These are phyloP conservation scores for Rallus crepitans DNA, from an alignment of 2,797 vertebrate species.

Conservation along the genomic window DNA sequence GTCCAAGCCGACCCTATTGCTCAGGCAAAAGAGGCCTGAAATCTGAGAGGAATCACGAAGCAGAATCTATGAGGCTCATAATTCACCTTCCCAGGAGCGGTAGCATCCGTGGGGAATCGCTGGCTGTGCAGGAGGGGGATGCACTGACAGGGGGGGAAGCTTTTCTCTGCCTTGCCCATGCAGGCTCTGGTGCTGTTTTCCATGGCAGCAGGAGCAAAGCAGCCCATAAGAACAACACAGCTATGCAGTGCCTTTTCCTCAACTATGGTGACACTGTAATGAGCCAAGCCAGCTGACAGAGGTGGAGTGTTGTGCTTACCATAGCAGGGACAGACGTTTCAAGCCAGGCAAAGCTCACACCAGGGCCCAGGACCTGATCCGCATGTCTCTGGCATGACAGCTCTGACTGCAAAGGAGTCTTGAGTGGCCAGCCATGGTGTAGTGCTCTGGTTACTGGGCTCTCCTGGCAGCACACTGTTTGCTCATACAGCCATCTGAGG, in stretches of 20 bases:
- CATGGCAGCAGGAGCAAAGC: neutral
- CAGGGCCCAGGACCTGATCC: neutral
- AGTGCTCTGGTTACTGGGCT: neutral
- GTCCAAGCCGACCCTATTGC: conserved; percentile 27
- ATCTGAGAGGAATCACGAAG: conserved; percentile 49
- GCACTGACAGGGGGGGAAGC: neutral
- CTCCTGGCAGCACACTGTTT: neutral
- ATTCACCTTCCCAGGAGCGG: conserved; percentile 26
- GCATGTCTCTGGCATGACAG: neutral
- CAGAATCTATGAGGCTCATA: conserved; percentile 13
- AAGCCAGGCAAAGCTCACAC: neutral
- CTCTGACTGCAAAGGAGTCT: neutral
- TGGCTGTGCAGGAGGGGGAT: neutral
- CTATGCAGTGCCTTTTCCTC: neutral
- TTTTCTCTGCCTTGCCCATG: neutral
- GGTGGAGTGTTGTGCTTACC: neutral
- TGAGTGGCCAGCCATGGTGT: neutral
- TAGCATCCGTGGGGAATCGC: neutral
- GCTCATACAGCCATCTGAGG: rapidly evolving
- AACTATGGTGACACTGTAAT: rapidly evolving
- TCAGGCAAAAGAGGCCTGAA: conserved; percentile 42
- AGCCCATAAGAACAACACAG: neutral
- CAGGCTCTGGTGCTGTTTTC: neutral
- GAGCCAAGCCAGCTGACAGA: neutral
- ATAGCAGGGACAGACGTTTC: neutral